These are phyloP conservation scores for Lymantria monacha DNA, from an alignment of 2,888 invertebrate genomes.

Conservation along the genomic window DNA sequence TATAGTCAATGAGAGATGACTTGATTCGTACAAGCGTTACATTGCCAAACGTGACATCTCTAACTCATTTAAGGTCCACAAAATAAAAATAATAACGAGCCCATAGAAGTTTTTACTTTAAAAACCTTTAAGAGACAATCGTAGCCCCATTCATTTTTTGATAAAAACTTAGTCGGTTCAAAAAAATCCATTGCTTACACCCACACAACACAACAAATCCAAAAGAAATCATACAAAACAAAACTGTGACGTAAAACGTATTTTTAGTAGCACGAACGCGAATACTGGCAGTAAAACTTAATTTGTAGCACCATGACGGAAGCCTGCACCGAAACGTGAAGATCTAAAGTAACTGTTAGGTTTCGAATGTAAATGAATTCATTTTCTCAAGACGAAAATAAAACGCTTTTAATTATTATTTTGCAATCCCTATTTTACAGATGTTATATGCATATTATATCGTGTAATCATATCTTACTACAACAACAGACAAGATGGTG, in stretches of 20 bases:
- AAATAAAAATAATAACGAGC: too few species aligned
- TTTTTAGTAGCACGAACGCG: constrained; percentile 38
- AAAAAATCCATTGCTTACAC: constrained; percentile 2
- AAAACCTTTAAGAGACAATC: too few species aligned
- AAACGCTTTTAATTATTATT: constrained; percentile 6
- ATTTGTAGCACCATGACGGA: constrained; percentile 36
- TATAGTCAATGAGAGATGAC: too few species aligned
- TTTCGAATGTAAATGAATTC: constrained; percentile 31
- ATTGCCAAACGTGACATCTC: too few species aligned
- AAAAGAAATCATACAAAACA: constrained; percentile 39
- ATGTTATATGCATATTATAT: too few species aligned
- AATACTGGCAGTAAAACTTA: constrained; percentile 50
- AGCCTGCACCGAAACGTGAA: constrained; percentile 30
- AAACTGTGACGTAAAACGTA: constrained; percentile 41
- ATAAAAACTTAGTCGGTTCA: background rate
- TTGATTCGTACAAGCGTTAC: too few species aligned
- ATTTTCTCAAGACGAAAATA: constrained; percentile 19
- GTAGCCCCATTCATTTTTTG: too few species aligned
- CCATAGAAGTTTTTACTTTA: too few species aligned
- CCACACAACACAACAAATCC: constrained; percentile 46
- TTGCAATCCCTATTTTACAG: too few species aligned
- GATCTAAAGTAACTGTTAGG: constrained; percentile 24
- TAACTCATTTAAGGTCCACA: too few species aligned
- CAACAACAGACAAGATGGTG: too few species aligned
- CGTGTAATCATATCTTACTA: too few species aligned